Percentiles rank a stretch among this genome's conserved stretches.
These are phyloP conservation scores for Entomyzon cyanotis DNA, from an alignment of 2,113 vertebrate species.

Conservation along the genomic window DNA sequence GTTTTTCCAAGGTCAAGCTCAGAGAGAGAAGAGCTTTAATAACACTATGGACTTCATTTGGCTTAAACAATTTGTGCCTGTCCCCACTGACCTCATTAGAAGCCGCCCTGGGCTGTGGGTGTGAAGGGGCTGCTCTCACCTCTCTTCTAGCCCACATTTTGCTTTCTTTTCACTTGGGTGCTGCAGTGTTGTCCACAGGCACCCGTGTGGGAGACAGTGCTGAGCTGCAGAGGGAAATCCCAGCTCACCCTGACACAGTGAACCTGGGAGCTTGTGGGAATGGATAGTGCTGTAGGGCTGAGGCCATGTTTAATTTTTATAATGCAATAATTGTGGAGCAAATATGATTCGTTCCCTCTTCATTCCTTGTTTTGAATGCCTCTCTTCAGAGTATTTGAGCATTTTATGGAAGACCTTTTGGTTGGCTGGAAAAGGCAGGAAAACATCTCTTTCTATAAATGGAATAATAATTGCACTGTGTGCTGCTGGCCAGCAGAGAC, in stretches of 20 bases:
- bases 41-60: neutral
- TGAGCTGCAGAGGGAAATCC: neutral
- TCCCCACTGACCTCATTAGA: neutral
- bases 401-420: constrained; percentile 31
- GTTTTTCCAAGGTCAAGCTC: neutral
- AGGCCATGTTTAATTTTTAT: neutral
- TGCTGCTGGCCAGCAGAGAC: neutral
- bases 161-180: neutral
- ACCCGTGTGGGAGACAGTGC: neutral
- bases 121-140: neutral
- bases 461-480: constrained; percentile 58
- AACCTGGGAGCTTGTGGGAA: neutral
- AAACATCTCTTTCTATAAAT: constrained; percentile 36
- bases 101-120: neutral
- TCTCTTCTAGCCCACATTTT: neutral
- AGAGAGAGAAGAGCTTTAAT: neutral
- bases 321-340: constrained; percentile 41
- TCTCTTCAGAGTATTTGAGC: constrained; percentile 23
- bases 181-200: neutral
- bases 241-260: neutral
- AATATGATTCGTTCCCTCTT: neutral
- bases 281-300: neutral
- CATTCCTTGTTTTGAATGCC: constrained; percentile 44
- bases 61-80: neutral
- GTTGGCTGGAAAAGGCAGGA: constrained; percentile 17